Evolutionary conservation across 2,113 vertebrate species (phyloP).

Genomic region (Tychaedon coryphoeus): DNA sequence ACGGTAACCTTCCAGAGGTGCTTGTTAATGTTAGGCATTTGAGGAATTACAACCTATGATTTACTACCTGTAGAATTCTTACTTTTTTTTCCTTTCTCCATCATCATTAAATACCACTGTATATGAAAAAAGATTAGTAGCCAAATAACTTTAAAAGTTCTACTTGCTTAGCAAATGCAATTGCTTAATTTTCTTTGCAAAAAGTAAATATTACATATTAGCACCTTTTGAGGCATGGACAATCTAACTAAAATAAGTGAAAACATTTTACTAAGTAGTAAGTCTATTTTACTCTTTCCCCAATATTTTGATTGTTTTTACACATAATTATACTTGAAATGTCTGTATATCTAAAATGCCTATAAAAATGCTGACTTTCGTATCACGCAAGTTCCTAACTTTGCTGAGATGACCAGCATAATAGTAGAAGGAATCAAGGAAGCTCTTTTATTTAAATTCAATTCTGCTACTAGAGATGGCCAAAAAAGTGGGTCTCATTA

Average conservation of each 20-base stretch:
- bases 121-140: neutral
- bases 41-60: neutral
- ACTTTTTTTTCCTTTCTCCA: neutral
- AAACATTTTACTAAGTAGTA: neutral
- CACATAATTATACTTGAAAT: neutral
- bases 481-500: neutral
- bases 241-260: neutral
- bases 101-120: neutral
- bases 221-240: neutral
- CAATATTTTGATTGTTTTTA: neutral
- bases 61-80: neutral
- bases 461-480: neutral
- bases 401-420: neutral
- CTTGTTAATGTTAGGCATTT: neutral
- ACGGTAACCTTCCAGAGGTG: neutral
- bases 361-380: neutral
- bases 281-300: neutral
- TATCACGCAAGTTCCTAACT: neutral
- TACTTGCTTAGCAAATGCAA: neutral
- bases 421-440: neutral
- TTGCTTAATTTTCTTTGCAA: neutral
- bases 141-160: neutral
- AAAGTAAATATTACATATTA: neutral
- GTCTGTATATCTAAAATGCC: neutral
- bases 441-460: neutral